A percentile compares a stretch with the other conserved stretches of the same genome.
These are phyloP conservation scores for Tribolium castaneum DNA, from an alignment of 1,140 invertebrate species.

Conservation along the genomic window DNA sequence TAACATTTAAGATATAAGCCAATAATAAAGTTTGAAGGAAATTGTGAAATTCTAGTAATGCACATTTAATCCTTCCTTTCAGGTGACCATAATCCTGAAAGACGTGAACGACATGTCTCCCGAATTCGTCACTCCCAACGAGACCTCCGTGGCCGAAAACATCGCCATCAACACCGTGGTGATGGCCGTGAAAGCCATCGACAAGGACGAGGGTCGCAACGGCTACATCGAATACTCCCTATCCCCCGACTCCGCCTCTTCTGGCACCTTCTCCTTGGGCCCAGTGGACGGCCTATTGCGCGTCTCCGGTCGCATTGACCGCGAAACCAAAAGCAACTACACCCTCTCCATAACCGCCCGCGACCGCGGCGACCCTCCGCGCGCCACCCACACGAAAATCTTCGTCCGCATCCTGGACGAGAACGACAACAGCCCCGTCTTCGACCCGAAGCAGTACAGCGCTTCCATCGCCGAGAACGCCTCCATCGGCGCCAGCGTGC, in stretches of 20 bases:
- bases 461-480: constrained; percentile 91
- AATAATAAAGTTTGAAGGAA: no score
- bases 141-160: constrained; percentile 85
- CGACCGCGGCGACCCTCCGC: constrained; percentile 88
- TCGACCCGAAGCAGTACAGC: constrained; percentile 89
- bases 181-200: constrained; percentile 89
- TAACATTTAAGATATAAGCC: no score
- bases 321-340: constrained; percentile 87
- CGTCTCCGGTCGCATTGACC: constrained; percentile 83
- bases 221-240: constrained; percentile 92
- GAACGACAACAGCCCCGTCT: constrained; percentile 94
- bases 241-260: constrained; percentile 66
- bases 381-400: constrained; percentile 77
- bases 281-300: constrained; percentile 87
- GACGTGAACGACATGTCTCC: constrained; percentile 97
- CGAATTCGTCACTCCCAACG: constrained; percentile 85
- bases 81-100: constrained; percentile 88
- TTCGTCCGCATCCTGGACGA: constrained; percentile 85
- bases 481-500: constrained; percentile 89
- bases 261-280: constrained; percentile 83
- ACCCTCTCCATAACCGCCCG: constrained; percentile 83
- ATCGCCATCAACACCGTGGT: constrained; percentile 89
- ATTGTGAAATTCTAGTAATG: no score
- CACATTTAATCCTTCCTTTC: constrained; percentile 56
- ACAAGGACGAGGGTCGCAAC: constrained; percentile 94